A percentile compares a stretch with the other conserved stretches of the same genome.
Evolutionary conservation across 2,888 invertebrate genomes (phyloP).

Genomic region (Crematogaster levior): DNA sequence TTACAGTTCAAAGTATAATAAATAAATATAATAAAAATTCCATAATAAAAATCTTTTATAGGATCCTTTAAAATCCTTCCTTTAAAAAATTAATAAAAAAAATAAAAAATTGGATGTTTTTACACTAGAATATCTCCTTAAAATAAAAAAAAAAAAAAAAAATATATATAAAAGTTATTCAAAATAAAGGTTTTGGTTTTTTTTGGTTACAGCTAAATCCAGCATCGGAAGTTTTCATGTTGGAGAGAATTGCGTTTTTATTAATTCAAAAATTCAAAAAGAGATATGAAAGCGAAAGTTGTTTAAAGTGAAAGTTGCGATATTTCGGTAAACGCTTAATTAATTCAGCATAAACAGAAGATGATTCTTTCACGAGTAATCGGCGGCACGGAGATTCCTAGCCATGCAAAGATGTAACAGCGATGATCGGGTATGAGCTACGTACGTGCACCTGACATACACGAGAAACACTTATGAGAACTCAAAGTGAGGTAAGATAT

Average conservation of each 20-base stretch:
- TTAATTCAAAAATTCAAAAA: background rate
- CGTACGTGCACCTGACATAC: constrained; percentile 42
- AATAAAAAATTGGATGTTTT: no score
- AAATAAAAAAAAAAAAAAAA: no score
- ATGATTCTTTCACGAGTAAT: background rate
- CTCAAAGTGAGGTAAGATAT: constrained; percentile 70
- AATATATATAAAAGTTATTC: background rate
- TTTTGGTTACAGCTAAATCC: background rate
- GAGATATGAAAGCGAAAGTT: background rate
- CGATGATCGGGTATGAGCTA: constrained; percentile 29
- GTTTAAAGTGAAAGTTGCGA: background rate
- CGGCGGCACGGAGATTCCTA: background rate
- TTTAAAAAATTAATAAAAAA: no score
- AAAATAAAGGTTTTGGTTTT: background rate
- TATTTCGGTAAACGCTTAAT: background rate
- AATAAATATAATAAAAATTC: no score
- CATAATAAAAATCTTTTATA: no score
- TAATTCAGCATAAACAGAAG: background rate
- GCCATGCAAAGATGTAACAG: constrained; percentile 24
- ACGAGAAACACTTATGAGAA: constrained; percentile 72
- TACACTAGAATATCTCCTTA: no score
- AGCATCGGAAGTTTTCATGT: background rate
- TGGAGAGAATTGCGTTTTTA: background rate
- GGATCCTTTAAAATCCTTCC: no score
- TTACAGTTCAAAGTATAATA: no score